Percentiles rank a stretch among this genome's conserved stretches.
These are phyloP conservation scores for Drosophila paulistorum DNA, from an alignment of 1,140 invertebrate genomes.

Conservation along the genomic window DNA sequence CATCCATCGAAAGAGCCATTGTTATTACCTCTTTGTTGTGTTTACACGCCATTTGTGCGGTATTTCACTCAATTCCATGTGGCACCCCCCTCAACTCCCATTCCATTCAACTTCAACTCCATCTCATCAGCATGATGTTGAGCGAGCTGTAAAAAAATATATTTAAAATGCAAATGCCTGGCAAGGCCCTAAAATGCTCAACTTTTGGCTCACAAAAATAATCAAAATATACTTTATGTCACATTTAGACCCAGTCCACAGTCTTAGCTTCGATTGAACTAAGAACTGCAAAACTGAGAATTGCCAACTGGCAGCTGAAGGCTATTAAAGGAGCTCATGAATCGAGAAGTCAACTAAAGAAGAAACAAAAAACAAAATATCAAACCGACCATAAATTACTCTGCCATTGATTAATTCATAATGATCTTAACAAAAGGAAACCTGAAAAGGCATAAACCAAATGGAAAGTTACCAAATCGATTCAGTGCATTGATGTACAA, in stretches of 20 bases:
- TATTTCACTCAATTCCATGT: slow-evolving; percentile 65
- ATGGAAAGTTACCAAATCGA: too few relatives aligned
- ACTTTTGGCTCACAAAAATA: slow-evolving; percentile 69
- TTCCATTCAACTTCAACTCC: not conserved
- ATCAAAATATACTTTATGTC: slow-evolving; percentile 78
- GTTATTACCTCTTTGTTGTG: slow-evolving; percentile 81
- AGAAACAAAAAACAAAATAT: slow-evolving; percentile 11
- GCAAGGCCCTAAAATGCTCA: slow-evolving; percentile 58
- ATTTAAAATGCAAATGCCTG: slow-evolving; percentile 76
- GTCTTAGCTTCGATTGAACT: slow-evolving; percentile 22
- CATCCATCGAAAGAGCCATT: slow-evolving; percentile 54
- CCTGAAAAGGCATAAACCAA: too few relatives aligned
- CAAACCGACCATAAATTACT: not conserved
- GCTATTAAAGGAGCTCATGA: slow-evolving; percentile 32
- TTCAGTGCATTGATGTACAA: not conserved
- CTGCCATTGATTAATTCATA: not conserved
- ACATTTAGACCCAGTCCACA: slow-evolving; percentile 53
- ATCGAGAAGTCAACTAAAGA: slow-evolving; percentile 30
- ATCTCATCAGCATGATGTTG: slow-evolving; percentile 8
- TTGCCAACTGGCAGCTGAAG: slow-evolving; percentile 34
- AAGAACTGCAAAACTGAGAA: slow-evolving; percentile 23
- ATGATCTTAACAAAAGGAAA: too few relatives aligned
- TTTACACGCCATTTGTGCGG: slow-evolving; percentile 78
- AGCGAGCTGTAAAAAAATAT: slow-evolving; percentile 62
- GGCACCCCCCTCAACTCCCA: not conserved